Base-by-base conservation (phyloP, 2,888 invertebrate genomes). In the Aricia artaxerxes region DNA sequence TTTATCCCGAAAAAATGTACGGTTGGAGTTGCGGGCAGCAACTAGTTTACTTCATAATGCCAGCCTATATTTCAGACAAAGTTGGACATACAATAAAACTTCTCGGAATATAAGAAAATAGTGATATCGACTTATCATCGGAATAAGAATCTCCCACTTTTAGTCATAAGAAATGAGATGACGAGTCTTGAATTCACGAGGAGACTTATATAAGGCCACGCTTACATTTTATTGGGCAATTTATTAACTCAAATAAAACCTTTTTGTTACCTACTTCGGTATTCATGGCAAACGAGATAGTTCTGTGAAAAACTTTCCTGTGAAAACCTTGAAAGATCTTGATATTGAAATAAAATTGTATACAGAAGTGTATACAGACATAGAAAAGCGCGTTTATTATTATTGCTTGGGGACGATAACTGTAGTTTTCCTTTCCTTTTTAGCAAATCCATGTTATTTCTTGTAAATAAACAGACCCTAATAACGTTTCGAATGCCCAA, bases 221-320 rank as follows among this genome's bases (percentile, higher is more conserved):
- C 40, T 73, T 40, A 44, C 73, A 44, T 73, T 73, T 44, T 73
- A 73, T 69, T 16, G 35, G 44, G 40, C n/a, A 3, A 73, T 73
- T 73, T 73, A 73, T 44, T 44, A 73, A n/a, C 40, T 73, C 40
- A 44, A 73, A 73, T 73, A 44, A 73, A 73, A 11, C 40, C 24
- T 44, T 44, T 73, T 73, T 40, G 44, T n/a, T 44, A 73, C 0
- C 7, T 44, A 44, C 40, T 69, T 69, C 5, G 6, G 35, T 69
- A 69, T 35, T 38, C 69, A 69, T 69, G 16, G 16, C 9, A 4
- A 69, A 69, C 13, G 9, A 61, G 2, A 24, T 24, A 35, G 64
- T 31, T 69, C 35, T 69, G 13, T 35, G 13, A 31, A 69, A 35
- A 61, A 61, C 61, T 61, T 31, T 61, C 2, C 61, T 61, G 24